Conservation (phyloP, 2,113 vertebrate genomes). For the Phylloscopus whistleri region DNA sequence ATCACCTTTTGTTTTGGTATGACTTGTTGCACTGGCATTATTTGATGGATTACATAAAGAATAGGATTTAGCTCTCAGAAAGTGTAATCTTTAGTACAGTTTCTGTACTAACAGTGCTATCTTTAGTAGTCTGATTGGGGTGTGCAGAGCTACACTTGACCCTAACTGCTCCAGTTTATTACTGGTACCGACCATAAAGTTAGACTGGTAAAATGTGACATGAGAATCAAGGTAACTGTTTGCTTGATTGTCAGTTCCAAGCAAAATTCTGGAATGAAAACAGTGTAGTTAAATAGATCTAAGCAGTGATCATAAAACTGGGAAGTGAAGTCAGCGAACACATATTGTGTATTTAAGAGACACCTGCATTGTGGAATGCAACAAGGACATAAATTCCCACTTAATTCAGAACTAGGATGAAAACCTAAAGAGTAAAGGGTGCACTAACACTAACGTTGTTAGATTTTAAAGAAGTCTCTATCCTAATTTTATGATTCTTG, state of each 20-base stretch:
- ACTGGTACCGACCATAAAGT: not conserved
- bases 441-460: not conserved
- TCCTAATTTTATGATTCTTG: not conserved
- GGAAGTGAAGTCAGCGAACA: not conserved
- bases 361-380: not conserved
- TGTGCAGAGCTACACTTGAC: not conserved
- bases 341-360: rapidly evolving
- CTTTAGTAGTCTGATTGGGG: not conserved
- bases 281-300: not conserved
- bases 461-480: not conserved
- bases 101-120: not conserved
- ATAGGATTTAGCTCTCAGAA: not conserved
- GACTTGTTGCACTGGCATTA: not conserved
- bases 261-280: not conserved
- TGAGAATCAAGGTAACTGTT: not conserved
- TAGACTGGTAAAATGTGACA: not conserved
- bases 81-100: not conserved
- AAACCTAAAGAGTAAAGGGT: not conserved
- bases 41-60: not conserved
- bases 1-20: not conserved
- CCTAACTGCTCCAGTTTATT: not conserved
- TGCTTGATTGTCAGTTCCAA: not conserved
- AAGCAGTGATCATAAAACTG: not conserved
- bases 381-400: not conserved
- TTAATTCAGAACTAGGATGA: not conserved